phyloP scores from a whole-genome alignment of 2,888 invertebrate species.

The Drosophila algonquin region DNA sequence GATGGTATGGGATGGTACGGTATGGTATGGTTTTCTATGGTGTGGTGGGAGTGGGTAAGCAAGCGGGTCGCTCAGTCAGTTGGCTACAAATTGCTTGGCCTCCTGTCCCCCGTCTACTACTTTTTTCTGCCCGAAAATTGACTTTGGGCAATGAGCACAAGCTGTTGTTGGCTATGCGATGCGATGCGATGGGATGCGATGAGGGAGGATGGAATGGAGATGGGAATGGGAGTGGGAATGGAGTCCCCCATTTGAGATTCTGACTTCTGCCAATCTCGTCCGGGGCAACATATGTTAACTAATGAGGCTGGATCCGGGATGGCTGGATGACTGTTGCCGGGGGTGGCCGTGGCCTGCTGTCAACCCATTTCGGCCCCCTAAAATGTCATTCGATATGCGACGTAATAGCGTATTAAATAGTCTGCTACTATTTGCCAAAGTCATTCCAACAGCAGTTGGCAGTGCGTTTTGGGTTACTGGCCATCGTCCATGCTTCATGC shows the following conservation, averaged over 20 bases:
- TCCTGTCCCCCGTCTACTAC: slow-evolving; percentile 2
- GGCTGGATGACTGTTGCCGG: slow-evolving; percentile 1
- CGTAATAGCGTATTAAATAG: slow-evolving; percentile 82
- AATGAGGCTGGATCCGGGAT: slow-evolving; percentile 74
- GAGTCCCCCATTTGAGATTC: slow-evolving; percentile 2
- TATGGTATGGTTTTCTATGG: slow-evolving; percentile 1
- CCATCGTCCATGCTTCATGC: slow-evolving; percentile 33
- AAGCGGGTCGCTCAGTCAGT: slow-evolving; percentile 39
- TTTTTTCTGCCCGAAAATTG: slow-evolving; percentile 70
- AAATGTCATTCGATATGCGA: slow-evolving; percentile 80
- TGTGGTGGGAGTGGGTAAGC: neutral
- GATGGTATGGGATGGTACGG: slow-evolving; percentile 9
- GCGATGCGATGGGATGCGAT: slow-evolving; percentile 4
- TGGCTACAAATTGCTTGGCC: slow-evolving; percentile 63
- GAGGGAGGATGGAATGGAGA: slow-evolving; percentile 25
- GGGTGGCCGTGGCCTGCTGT: slow-evolving; percentile 33
- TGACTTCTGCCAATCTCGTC: slow-evolving; percentile 30
- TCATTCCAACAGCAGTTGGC: slow-evolving; percentile 61
- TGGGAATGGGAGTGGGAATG: slow-evolving; percentile 2
- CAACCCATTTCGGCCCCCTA: slow-evolving; percentile 46
- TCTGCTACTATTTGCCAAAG: slow-evolving; percentile 75
- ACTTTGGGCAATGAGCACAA: slow-evolving; percentile 75
- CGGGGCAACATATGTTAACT: slow-evolving; percentile 82
- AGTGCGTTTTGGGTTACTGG: slow-evolving; percentile 67
- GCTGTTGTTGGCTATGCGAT: slow-evolving; percentile 57